Base-by-base conservation (phyloP, 1,140 invertebrate species). In the Thalassaphorura encarpata region DNA sequence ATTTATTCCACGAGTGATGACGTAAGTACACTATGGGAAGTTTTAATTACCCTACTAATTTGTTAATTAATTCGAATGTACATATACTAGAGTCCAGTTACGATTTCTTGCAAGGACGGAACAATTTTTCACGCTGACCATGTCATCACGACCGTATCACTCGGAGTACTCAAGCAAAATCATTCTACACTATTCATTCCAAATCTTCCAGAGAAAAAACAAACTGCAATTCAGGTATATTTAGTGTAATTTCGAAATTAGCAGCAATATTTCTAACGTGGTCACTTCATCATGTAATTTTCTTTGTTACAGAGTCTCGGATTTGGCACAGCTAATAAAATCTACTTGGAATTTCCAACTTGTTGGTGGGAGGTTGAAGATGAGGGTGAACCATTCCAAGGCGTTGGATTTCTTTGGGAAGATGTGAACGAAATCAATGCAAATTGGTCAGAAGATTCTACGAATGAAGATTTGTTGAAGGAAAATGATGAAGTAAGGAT, bases 301-400 rank as follows among this genome's bases (percentile, higher is more conserved):
- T n/a, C n/a, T n/a, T n/a, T n/a, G n/a, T n/a, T n/a, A n/a, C n/a
- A 36, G 2, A 18, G 3, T 11, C 68, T 88, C 1, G 78, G 78
- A n/a, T 76, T 85, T 59, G 84, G 83, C 31, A 79, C 79, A 1
- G 76, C 86, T 1, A 78, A 85, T 65, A 88, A 89, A 71, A 79
- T 91, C 46, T 87, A 83, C 61, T 55, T 77, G 11, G 62, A 71
- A 24, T 77, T 71, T 61, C 66, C 72, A 13, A 57, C 66, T 27
- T 68, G 70, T n/a, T 76, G 75, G 67, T 70, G 72, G 64, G 52
- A 47, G n/a, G 41, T 52, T 23, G 21, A 43, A 23, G 24, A n/a
- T 19, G 26, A 28, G 26, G 45, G 45, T 15, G 29, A 4, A n/a
- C 29, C 11, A 13, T 36, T 36, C n/a, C 11, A 36, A 11, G 59